phyloP scores from a whole-genome alignment of 1,140 invertebrate species.

The Ctenoplectra terminalis region DNA sequence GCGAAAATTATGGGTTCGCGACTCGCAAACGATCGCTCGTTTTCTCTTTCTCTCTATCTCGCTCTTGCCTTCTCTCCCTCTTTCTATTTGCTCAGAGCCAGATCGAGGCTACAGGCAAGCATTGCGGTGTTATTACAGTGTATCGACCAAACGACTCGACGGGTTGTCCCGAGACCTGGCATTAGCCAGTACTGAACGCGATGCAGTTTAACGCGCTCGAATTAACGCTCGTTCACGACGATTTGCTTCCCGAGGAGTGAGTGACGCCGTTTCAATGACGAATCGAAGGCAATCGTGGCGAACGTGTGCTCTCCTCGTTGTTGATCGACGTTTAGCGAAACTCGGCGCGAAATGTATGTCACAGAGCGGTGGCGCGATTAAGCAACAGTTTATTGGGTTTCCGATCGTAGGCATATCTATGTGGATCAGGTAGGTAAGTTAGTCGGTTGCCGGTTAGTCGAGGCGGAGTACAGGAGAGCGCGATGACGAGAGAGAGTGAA shows the following conservation, averaged over 20 bases:
- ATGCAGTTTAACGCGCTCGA: not conserved
- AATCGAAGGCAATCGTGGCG: not conserved
- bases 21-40: not conserved
- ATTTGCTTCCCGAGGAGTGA: not conserved
- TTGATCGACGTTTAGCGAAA: not conserved
- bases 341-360: constrained; percentile 29
- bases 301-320: not conserved
- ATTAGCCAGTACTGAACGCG: not conserved
- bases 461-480: constrained; percentile 63
- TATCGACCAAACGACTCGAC: constrained; percentile 21
- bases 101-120: not conserved
- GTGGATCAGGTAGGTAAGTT: constrained; percentile 73
- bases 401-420: constrained; percentile 62
- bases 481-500: constrained; percentile 79
- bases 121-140: not conserved
- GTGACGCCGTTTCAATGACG: rapidly evolving
- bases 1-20: constrained; percentile 25
- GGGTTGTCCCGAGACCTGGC: no score
- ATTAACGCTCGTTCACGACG: constrained; percentile 4
- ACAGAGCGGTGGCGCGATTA: constrained; percentile 31
- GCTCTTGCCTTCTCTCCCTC: no score
- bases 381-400: constrained; percentile 66
- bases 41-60: no score
- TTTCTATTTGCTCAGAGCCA: no score
- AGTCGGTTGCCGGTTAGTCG: constrained; percentile 61